Conservation (phyloP, 1,140 invertebrate genomes). For the Brachionus angularis region DNA sequence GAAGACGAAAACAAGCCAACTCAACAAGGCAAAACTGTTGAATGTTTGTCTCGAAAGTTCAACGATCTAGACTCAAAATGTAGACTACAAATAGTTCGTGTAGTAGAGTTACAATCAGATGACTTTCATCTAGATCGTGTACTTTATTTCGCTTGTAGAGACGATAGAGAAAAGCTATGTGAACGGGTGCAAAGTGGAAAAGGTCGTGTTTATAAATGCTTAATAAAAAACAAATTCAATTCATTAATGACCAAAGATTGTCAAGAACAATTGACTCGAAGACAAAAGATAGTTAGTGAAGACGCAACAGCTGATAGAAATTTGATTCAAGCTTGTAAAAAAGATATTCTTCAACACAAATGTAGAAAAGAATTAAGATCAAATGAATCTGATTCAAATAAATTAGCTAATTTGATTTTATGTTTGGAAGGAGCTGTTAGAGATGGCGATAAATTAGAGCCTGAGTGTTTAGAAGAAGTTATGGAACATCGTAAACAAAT, state of each 20-base stretch:
- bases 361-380: background rate
- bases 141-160: constrained; percentile 79
- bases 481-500: constrained; percentile 80
- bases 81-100: constrained; percentile 70
- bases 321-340: background rate
- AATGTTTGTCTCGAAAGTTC: constrained; percentile 71
- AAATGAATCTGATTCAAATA: background rate
- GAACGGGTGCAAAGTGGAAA: constrained; percentile 60
- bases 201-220: constrained; percentile 83
- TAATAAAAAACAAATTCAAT: constrained; percentile 78
- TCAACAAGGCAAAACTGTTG: constrained; percentile 76
- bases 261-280: background rate
- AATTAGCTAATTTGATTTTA: constrained; percentile 2
- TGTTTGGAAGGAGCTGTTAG: constrained; percentile 25
- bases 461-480: constrained; percentile 76
- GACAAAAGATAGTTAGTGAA: background rate
- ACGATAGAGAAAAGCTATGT: constrained; percentile 71
- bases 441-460: constrained; percentile 59
- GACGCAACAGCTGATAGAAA: background rate
- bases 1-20: constrained; percentile 60
- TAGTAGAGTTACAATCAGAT: constrained; percentile 83
- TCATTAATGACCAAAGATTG: constrained; percentile 61
- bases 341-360: constrained; percentile 17
- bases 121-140: constrained; percentile 84
- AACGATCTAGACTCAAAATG: constrained; percentile 60